Base-by-base conservation (phyloP, 2,888 invertebrate genomes). In the Hoplodrina ambigua region DNA sequence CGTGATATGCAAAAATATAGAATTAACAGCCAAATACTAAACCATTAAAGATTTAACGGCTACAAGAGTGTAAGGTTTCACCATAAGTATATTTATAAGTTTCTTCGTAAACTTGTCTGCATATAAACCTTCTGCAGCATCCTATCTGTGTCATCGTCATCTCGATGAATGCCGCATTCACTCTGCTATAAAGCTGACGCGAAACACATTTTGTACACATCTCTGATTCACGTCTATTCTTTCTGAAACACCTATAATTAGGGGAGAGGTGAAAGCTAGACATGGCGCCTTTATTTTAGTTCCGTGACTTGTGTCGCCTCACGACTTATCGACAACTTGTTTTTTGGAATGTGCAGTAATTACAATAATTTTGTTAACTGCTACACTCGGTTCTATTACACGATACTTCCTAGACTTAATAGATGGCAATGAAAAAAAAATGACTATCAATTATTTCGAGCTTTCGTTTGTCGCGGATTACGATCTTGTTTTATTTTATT, bases 231-330 rank as follows among this genome's bases (percentile, higher is more conserved):
- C 84, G 85, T 87, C 85, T 84, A 88, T 89, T 90, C 88, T 88
- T 82, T 86, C 84, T 82, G 80, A 88, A 87, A 89, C 85, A 91
- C 86, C 90, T 87, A 90, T 91, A 93, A 93, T 94, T 92, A 93
- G 88, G 90, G 63, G 33, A 72, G 72, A 83, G 89, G 93, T 90
- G 93, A 94, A 94, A 94, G 93, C 88, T 86, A 87, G 85, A 83
- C 78, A 73, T 71, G 73, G 65, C 85, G 81, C 85, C 88, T 88
- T 86, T 87, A 86, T 86, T 87, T 87, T 76, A 86, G 87, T 85
- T 91, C 90, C 92, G 89, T 88, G 89, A 89, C 85, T 80, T 69
- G 75, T 86, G 87, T 85, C 85, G 85, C 85, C 89, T 89, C 90
- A 90, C 91, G 88, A 87, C 84, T 85, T 81, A 82, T 81, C 77